Percentiles rank a stretch among this genome's conserved stretches.
phyloP scores from a whole-genome alignment of 2,113 vertebrate genomes.

The Saimiri boliviensis region DNA sequence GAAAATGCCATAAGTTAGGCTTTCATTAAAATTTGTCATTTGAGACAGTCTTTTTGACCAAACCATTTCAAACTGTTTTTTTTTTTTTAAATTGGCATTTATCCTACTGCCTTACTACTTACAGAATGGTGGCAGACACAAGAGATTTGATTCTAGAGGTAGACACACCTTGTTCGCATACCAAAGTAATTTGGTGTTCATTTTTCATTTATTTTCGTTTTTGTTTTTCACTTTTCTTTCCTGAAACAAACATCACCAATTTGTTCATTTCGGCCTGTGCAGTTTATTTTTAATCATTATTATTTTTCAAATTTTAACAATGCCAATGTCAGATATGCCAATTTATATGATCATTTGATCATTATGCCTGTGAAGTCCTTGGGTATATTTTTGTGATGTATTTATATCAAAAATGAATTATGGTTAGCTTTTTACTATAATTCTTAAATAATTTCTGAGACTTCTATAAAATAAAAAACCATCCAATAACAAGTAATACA shows the following conservation, averaged over 20 bases:
- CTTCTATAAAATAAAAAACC: neutral
- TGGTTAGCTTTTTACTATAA: neutral
- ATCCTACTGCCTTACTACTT: too few relatives aligned
- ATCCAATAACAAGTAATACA: neutral
- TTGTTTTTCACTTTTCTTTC: neutral
- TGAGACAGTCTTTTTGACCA: too few relatives aligned
- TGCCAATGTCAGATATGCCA: neutral
- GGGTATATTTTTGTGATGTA: neutral
- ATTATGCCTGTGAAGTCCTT: neutral
- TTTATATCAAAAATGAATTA: neutral
- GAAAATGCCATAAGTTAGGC: neutral
- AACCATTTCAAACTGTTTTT: neutral
- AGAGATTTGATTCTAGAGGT: neutral
- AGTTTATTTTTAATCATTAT: neutral
- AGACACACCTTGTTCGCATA: neutral
- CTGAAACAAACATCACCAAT: too few relatives aligned
- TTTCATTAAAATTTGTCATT: neutral
- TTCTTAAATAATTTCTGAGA: neutral
- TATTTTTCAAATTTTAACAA: neutral
- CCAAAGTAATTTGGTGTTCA: neutral
- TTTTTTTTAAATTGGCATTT: neutral
- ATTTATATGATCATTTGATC: neutral
- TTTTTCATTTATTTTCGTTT: neutral
- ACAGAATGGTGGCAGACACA: neutral
- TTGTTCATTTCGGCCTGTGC: neutral